These are phyloP conservation scores for Prietella phreatophila DNA, from an alignment of 2,113 vertebrate species.

Conservation along the genomic window DNA sequence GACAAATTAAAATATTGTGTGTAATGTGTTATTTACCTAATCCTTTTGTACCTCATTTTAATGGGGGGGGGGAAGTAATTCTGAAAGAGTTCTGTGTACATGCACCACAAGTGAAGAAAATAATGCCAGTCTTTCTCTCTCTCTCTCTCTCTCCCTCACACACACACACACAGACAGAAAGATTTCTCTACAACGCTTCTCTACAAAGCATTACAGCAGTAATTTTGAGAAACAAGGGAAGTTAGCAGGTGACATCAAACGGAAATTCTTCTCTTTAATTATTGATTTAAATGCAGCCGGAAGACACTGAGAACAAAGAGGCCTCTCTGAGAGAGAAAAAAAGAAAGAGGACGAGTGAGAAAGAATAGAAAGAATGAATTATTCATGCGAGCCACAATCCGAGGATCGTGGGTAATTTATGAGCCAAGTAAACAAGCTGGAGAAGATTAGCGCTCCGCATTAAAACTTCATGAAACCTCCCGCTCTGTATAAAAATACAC, in stretches of 20 bases:
- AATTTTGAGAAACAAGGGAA: background rate
- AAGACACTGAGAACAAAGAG: slow-evolving; percentile 69
- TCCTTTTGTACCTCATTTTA: background rate
- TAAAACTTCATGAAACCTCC: slow-evolving; percentile 69
- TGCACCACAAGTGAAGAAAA: background rate
- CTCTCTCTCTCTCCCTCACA: background rate
- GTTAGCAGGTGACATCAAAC: slow-evolving; percentile 63
- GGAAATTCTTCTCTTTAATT: slow-evolving; percentile 67
- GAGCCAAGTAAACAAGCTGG: slow-evolving; percentile 62
- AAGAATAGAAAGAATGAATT: slow-evolving; percentile 66
- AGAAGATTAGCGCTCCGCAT: slow-evolving; percentile 61
- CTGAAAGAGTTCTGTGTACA: background rate
- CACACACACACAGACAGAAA: background rate
- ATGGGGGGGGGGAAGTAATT: too few relatives aligned
- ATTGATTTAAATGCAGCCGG: slow-evolving; percentile 71
- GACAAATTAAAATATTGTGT: background rate
- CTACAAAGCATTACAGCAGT: background rate
- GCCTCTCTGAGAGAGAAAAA: slow-evolving; percentile 66
- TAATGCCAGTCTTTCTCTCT: background rate
- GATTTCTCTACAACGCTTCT: background rate
- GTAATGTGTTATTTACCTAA: background rate
- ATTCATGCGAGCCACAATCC: slow-evolving; percentile 73
- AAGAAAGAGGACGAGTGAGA: slow-evolving; percentile 52
- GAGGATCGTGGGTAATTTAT: slow-evolving; percentile 74
- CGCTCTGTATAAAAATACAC: slow-evolving; percentile 19